Evolutionary conservation across 2,888 invertebrate species (phyloP).

Genomic region (Ctenicera cuprea): DNA sequence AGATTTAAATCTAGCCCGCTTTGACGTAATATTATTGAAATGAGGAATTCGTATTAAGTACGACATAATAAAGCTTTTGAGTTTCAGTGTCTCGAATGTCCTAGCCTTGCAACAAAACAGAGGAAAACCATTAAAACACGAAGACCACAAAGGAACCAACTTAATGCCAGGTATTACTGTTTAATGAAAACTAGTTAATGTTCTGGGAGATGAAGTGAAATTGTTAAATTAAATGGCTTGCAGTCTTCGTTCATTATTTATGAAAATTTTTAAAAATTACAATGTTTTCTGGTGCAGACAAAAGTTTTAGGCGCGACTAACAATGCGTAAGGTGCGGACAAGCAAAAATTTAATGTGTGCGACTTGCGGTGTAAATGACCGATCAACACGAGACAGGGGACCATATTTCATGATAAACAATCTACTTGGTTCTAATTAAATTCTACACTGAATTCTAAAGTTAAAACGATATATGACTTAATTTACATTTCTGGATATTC

Average conservation of each 20-base stretch:
- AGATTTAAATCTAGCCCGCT: background rate
- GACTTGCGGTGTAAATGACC: constrained; percentile 13
- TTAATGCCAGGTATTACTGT: constrained; percentile 46
- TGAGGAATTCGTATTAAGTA: constrained; percentile 36
- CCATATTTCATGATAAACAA: background rate
- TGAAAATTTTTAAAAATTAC: constrained; percentile 17
- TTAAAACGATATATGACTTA: too few species aligned
- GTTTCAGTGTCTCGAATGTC: constrained; percentile 32
- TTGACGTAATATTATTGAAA: constrained; percentile 35
- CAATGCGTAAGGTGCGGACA: background rate
- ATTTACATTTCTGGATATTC: too few species aligned
- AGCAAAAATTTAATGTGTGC: constrained; percentile 1
- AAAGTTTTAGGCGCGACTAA: constrained; percentile 12
- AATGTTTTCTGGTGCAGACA: background rate
- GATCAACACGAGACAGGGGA: constrained; percentile 8
- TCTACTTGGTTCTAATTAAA: constrained; percentile 6
- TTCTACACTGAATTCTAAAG: background rate
- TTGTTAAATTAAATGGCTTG: constrained; percentile 36
- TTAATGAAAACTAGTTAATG: constrained; percentile 51
- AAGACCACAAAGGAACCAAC: constrained; percentile 51
- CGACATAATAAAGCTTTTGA: constrained; percentile 45
- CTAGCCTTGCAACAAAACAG: constrained; percentile 41
- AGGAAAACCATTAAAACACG: constrained; percentile 49
- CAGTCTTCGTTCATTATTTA: constrained; percentile 19
- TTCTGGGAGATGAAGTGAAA: constrained; percentile 38